Base-by-base conservation (phyloP, 2,113 vertebrate species). In the Melospiza melodia region DNA sequence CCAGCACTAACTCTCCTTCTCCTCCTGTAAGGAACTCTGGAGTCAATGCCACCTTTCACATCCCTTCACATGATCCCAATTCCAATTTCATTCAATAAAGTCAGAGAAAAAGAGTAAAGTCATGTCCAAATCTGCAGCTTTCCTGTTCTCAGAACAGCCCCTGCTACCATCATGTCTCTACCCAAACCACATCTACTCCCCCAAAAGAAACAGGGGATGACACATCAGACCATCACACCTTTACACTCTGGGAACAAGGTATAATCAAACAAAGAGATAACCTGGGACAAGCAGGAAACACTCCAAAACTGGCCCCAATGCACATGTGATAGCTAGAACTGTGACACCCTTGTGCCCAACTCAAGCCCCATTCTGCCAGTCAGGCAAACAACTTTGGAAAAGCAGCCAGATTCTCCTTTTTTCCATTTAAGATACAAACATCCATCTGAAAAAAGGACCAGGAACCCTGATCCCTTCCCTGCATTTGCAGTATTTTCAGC, bases 41-140 rank as follows among this genome's bases (percentile, higher is more conserved):
- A 91, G 63, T 35, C 61, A 84, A 54, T 0, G 0, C 15, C 13
- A n/a, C 33, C 59, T 94, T 90, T 93, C 0, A 0, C 55, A 78
- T 57, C 44, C 55, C 65, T 93, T 77, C 57, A 27, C 44, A 41
- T 22, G 18, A 75, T 93, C 72, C 35, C 49, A 55, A 37, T 72
- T 59, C 52, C 65, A 78, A 78, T 90, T 92, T 65, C 79, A 78
- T 88, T 84, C 93, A 85, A 37, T 37, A 89, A 75, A 90, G n/a
- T 59, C 63, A 65, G 17, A 39, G 62, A 51, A 91, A 84, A 55
- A 76, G 33, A 84, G 39, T 57, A 78, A 94, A 83, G 61, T 20
- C 55, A 65, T 1, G 5, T 41, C 61, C 52, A 55, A 44, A 81
- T 30, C 75, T 61, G 48, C 78, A 58, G 33, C 67, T 87, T 72